phyloP scores from a whole-genome alignment of 1,140 invertebrate genomes.

The Hycleus phaleratus region DNA sequence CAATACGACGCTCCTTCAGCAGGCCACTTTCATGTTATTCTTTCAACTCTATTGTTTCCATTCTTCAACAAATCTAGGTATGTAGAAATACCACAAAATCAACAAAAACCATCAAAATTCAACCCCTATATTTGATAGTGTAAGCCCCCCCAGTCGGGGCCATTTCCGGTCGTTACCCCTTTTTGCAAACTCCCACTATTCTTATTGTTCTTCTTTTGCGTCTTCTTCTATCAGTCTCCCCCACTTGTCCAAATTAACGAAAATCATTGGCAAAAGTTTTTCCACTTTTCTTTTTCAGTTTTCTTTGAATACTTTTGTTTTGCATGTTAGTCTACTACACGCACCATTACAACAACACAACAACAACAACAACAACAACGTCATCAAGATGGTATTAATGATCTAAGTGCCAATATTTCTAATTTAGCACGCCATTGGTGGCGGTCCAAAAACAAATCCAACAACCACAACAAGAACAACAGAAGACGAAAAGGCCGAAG shows the following conservation, averaged over 20 bases:
- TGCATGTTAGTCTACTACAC: slow-evolving; percentile 24
- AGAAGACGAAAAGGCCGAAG: neutral
- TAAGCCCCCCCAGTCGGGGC: neutral
- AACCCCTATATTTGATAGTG: neutral
- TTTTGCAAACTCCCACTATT: neutral
- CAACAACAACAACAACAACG: too few relatives aligned
- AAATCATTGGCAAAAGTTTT: too few relatives aligned
- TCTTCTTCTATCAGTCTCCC: slow-evolving; percentile 2
- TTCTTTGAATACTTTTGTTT: slow-evolving; percentile 21
- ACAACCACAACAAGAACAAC: neutral
- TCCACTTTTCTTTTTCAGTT: slow-evolving; percentile 13
- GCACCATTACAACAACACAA: slow-evolving; percentile 4
- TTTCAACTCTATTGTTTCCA: too few relatives aligned
- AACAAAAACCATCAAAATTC: too few relatives aligned
- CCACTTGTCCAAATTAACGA: neutral
- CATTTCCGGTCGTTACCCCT: neutral
- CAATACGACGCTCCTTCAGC: too few relatives aligned
- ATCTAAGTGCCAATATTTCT: slow-evolving; percentile 20
- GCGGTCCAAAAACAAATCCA: slow-evolving; percentile 21
- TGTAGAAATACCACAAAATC: too few relatives aligned
- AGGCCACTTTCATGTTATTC: too few relatives aligned
- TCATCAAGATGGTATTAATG: slow-evolving; percentile 16
- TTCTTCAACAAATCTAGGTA: too few relatives aligned
- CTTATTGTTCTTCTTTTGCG: neutral
- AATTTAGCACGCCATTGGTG: slow-evolving; percentile 21